These are phyloP conservation scores for Porites lutea DNA, from an alignment of 64 coral and sea anemone genomes.

Conservation along the genomic window DNA sequence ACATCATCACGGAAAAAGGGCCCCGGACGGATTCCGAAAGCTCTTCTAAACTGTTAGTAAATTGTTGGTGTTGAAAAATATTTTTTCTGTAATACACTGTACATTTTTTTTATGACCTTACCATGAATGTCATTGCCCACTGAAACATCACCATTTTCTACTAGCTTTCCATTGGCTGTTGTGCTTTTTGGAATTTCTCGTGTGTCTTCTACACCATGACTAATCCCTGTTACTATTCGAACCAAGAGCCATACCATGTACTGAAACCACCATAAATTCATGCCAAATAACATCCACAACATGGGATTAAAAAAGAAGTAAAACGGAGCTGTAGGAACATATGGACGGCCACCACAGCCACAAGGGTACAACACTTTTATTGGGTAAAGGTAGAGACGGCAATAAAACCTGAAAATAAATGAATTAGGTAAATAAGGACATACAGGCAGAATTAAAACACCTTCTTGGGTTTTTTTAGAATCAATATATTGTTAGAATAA, in stretches of 20 bases:
- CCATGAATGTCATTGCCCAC: not conserved
- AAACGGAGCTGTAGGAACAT: conserved; percentile 70
- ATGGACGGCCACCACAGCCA: conserved; percentile 25
- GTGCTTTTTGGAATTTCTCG: conserved; percentile 66
- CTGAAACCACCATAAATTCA: conserved; percentile 96
- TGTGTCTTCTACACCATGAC: conserved; percentile 78
- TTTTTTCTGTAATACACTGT: too few species aligned
- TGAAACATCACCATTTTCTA: conserved; percentile 31
- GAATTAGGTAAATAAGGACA: not conserved
- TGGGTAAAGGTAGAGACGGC: conserved; percentile 89
- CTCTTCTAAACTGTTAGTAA: too few species aligned
- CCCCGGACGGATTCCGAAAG: too few species aligned
- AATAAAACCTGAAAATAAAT: conserved; percentile 76
- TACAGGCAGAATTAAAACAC: too few species aligned
- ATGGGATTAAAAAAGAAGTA: conserved; percentile 96
- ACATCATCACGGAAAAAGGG: too few species aligned
- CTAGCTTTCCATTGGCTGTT: conserved; percentile 16
- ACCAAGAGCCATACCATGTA: conserved; percentile 88
- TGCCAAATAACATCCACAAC: conserved; percentile 82
- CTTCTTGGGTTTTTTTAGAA: too few species aligned
- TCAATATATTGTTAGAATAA: not conserved
- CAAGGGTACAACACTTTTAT: conserved; percentile 59
- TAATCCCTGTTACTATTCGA: conserved; percentile 75
- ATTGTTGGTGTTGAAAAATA: too few species aligned
- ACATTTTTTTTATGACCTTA: not conserved